Conservation (phyloP, 2,888 invertebrate species). For the Heliconius hortense region DNA sequence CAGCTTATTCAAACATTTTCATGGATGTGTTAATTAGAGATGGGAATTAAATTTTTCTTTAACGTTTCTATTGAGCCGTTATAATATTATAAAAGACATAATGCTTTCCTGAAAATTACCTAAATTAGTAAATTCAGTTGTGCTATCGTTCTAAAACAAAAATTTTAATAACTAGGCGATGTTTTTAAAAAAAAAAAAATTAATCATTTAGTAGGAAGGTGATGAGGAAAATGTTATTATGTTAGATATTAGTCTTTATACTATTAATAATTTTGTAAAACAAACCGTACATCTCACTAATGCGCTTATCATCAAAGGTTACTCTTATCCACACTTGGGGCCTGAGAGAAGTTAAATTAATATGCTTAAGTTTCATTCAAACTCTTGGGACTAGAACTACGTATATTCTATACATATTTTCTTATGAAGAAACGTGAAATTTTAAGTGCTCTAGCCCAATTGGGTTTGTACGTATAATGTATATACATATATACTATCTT, state of each 20-base stretch:
- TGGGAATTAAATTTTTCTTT: slow-evolving; percentile 5
- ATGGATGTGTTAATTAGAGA: neutral
- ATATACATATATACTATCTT: too few species aligned
- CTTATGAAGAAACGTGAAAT: neutral
- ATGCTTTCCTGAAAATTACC: neutral
- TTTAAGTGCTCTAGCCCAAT: too few species aligned
- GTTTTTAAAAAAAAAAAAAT: neutral
- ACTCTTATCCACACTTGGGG: too few species aligned
- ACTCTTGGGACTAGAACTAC: neutral
- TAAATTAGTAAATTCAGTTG: neutral
- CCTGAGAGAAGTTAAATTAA: neutral
- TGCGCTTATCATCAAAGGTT: neutral
- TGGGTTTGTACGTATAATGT: too few species aligned
- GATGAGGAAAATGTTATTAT: neutral
- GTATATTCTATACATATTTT: neutral
- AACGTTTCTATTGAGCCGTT: neutral
- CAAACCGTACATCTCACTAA: neutral
- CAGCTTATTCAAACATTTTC: neutral
- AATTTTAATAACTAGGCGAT: neutral
- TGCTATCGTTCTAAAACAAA: neutral
- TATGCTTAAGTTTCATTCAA: neutral
- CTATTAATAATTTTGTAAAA: neutral
- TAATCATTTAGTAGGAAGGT: neutral
- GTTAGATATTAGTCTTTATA: neutral
- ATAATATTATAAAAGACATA: neutral